Conservation (phyloP, 92 coral and sea anemone genomes). For the Porites divaricata region DNA sequence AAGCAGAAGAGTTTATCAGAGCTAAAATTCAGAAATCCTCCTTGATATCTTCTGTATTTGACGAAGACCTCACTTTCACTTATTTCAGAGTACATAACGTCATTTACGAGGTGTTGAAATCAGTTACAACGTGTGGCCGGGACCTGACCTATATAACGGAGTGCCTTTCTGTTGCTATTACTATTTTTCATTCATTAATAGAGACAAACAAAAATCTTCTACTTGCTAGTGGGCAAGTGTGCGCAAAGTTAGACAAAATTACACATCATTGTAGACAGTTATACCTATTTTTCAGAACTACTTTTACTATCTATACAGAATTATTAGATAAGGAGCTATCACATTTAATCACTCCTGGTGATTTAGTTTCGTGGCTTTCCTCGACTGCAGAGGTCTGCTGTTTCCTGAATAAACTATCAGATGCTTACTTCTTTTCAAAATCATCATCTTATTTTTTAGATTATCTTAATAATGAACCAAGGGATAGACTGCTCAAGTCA, state of each 20-base stretch:
- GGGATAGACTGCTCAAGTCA: neutral
- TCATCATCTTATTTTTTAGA: neutral
- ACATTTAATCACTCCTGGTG: neutral
- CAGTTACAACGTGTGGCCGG: neutral
- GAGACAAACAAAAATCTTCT: neutral
- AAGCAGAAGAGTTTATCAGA: neutral
- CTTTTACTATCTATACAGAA: neutral
- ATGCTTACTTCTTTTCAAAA: slow-evolving; percentile 6
- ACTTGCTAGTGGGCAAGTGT: neutral
- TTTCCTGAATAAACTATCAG: neutral
- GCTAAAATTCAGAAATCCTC: slow-evolving; percentile 12
- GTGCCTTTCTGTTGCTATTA: neutral
- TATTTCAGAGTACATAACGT: neutral
- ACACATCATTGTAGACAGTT: slow-evolving; percentile 13
- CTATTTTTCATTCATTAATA: neutral
- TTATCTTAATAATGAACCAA: neutral
- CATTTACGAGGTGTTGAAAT: neutral
- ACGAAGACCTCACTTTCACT: neutral
- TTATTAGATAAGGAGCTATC: neutral
- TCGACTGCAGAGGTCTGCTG: slow-evolving; percentile 2
- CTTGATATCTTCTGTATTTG: neutral
- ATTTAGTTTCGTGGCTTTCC: slow-evolving; percentile 13
- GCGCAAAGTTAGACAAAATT: neutral
- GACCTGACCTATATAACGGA: neutral
- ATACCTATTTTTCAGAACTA: neutral